Conservation (phyloP, 35 echinoderm and acorn worm species). For the Apostichopus japonicus region DNA sequence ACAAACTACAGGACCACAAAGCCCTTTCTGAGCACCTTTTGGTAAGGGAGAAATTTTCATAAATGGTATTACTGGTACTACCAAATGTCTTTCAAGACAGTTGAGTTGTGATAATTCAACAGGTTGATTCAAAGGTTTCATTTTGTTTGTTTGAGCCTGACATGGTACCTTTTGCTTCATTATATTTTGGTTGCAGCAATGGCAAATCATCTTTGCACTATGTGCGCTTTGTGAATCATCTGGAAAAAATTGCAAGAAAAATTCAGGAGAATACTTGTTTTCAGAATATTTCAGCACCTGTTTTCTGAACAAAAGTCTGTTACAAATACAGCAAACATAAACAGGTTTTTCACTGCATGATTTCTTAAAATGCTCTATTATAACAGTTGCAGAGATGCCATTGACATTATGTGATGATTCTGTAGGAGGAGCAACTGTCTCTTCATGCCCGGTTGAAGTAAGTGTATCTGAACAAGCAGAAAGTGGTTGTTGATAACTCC, state of each 20-base stretch:
- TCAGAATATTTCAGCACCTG: neutral
- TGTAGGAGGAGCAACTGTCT: too few species aligned
- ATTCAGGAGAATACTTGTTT: neutral
- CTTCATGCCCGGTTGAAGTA: too few species aligned
- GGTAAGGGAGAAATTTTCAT: conserved; percentile 19
- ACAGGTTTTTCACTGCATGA: neutral
- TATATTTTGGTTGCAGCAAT: neutral
- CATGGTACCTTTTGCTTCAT: neutral
- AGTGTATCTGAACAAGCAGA: too few species aligned
- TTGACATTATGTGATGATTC: too few species aligned
- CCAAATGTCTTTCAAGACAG: conserved; percentile 24
- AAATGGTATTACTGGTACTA: conserved; percentile 6
- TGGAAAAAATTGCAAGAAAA: conserved; percentile 2
- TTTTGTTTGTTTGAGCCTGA: neutral
- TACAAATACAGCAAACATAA: neutral
- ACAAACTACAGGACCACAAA: neutral
- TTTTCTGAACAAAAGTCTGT: neutral
- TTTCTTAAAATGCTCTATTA: neutral
- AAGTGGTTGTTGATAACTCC: too few species aligned
- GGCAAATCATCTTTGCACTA: conserved; percentile 3
- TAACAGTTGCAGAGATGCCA: too few species aligned
- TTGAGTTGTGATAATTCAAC: neutral
- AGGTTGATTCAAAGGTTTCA: neutral
- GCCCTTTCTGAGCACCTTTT: neutral
- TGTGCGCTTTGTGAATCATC: neutral